Base-by-base conservation (phyloP, 2,888 invertebrate genomes). In the Clivina fossor region DNA sequence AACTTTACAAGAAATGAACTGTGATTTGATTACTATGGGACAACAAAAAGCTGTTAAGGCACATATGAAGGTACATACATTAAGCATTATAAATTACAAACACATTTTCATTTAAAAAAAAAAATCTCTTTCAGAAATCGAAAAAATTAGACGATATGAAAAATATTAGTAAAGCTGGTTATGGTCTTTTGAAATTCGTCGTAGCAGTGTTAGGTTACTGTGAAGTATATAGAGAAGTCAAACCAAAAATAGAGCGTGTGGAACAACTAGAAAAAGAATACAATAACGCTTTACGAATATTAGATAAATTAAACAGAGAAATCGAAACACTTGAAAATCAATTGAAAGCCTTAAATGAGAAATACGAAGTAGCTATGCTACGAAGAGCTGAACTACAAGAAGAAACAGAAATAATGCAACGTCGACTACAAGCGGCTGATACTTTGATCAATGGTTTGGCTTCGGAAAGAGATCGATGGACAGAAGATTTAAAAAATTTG, bases 121-220 rank as follows among this genome's bases (percentile, higher is more conserved):
- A 13, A 24, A 11, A 2, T 60, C n/a, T n/a, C n/a, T 60, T 60
- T 5, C 43, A 70, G 64, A 79, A 75, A 53, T 80, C 81, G 15
- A 82, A 81, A 59, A 86, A 88, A 64, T 69, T 92, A 20, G 90
- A 90, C 37, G 89, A 90, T 43, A 93, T 95, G 92, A 83, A 84
- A 61, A 77, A 75, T 16, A 87, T 93, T 61, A 93, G 93, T 67
- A 83, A 86, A 70, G 94, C 93, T 37, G 94, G 93, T 61, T 87
- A 82, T 57, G 93, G 93, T 4, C 77, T 95, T 5, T 78, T 92
- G 7, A 90, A 86, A 71, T 93, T 93, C 70, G 89, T 94, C 0
- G 81, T 81, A 24, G 94, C 94, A 7, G 93, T 94, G 0, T 76
- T 94, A 51, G 89, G 85, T n/a, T 95, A 93, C 72, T 94, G 91